Conservation (phyloP, 2,113 vertebrate genomes). For the Lasiurus cinereus region DNA sequence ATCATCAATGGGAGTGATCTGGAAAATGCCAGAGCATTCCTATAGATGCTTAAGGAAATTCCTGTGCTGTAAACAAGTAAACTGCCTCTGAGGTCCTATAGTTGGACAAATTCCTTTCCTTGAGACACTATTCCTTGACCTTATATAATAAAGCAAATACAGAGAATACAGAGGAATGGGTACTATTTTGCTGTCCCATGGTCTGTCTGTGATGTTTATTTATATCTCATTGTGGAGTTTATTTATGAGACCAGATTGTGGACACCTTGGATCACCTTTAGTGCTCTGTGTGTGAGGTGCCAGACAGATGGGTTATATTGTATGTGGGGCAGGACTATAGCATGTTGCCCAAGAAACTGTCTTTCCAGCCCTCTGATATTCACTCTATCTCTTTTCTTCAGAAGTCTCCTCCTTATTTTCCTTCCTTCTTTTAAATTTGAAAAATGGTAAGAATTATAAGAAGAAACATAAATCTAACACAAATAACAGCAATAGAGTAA, state of each 20-base stretch:
- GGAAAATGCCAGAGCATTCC: not conserved
- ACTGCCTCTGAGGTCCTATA: not conserved
- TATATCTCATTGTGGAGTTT: not conserved
- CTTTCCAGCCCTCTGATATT: not conserved
- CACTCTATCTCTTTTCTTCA: not conserved
- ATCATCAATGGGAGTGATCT: not conserved
- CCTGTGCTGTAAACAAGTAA: not conserved
- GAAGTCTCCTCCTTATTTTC: not conserved
- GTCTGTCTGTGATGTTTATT: not conserved
- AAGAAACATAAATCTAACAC: not conserved
- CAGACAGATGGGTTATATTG: not conserved
- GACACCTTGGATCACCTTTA: not conserved
- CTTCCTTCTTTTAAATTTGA: not conserved
- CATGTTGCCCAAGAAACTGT: not conserved
- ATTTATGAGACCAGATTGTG: not conserved
- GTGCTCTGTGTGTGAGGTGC: not conserved
- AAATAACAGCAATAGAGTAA: not conserved
- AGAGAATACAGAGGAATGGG: not conserved
- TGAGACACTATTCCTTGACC: not conserved
- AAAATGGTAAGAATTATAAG: not conserved
- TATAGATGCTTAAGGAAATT: not conserved
- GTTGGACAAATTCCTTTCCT: not conserved
- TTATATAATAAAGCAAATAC: slow-evolving; percentile 15
- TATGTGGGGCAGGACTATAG: not conserved
- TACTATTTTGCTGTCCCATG: not conserved